Conservation (phyloP, 2,113 vertebrate genomes). For the Callorhinus ursinus region DNA sequence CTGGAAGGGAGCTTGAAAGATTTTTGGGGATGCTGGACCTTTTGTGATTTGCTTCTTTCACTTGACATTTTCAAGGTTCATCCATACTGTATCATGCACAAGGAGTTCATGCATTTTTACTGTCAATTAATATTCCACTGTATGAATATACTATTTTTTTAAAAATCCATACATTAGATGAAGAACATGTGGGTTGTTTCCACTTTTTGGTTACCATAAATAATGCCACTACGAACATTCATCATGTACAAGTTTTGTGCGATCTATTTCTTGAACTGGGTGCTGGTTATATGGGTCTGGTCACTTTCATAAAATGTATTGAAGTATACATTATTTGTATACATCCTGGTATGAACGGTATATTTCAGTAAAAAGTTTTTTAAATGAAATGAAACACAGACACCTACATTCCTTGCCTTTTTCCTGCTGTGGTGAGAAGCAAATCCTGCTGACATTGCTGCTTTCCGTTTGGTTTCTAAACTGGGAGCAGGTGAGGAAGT, state of each 20-base stretch:
- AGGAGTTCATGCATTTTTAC: background rate
- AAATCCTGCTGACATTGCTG: conserved; percentile 77
- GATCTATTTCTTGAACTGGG: background rate
- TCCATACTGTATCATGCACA: background rate
- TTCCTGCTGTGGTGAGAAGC: conserved; percentile 90
- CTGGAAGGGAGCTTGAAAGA: background rate
- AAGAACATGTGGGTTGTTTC: background rate
- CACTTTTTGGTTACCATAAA: background rate
- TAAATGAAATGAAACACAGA: conserved; percentile 21
- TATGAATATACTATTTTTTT: background rate
- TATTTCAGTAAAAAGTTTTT: background rate
- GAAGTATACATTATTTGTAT: background rate
- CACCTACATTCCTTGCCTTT: conserved; percentile 90
- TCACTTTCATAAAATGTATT: background rate
- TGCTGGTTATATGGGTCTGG: background rate
- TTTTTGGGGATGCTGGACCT: background rate
- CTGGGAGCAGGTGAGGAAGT: conserved; percentile 95
- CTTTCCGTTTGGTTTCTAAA: conserved; percentile 88
- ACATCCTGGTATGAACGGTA: background rate
- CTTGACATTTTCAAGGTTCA: background rate
- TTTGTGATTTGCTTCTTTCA: background rate
- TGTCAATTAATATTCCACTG: background rate
- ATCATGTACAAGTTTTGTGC: background rate
- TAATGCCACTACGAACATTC: background rate
- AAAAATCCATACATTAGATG: background rate